These are phyloP conservation scores for Sclerurus mexicanus DNA, from an alignment of 2,113 vertebrate species.

Conservation along the genomic window DNA sequence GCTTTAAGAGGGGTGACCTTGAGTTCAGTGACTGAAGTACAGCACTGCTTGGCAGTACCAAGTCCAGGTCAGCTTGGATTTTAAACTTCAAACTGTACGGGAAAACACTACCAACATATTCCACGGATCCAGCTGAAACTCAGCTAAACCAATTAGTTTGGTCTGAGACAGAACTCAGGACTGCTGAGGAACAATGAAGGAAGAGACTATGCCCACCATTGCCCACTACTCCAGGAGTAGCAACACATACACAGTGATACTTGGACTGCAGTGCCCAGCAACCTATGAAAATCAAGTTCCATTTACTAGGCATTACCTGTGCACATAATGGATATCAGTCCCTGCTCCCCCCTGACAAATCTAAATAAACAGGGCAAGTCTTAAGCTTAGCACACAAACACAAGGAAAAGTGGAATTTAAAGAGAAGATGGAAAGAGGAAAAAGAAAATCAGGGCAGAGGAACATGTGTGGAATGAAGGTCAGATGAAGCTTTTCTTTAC, in stretches of 20 bases:
- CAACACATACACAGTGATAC: not conserved
- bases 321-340: not conserved
- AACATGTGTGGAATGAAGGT: not conserved
- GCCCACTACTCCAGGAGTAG: not conserved
- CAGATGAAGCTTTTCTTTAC: not conserved
- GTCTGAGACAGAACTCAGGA: not conserved
- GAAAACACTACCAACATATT: not conserved
- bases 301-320: not conserved
- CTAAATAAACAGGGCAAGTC: not conserved
- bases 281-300: not conserved
- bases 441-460: not conserved
- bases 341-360: not conserved
- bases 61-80: not conserved
- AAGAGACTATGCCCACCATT: not conserved
- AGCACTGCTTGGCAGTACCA: not conserved
- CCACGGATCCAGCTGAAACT: not conserved
- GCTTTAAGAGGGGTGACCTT: slow-evolving; percentile 27
- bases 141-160: not conserved
- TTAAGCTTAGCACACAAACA: not conserved
- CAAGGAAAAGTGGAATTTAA: not conserved
- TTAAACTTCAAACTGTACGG: not conserved
- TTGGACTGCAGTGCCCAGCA: not conserved
- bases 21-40: not conserved
- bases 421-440: not conserved
- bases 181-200: not conserved